Conservation (phyloP, 2,113 vertebrate species). For the Phocoena phocoena region DNA sequence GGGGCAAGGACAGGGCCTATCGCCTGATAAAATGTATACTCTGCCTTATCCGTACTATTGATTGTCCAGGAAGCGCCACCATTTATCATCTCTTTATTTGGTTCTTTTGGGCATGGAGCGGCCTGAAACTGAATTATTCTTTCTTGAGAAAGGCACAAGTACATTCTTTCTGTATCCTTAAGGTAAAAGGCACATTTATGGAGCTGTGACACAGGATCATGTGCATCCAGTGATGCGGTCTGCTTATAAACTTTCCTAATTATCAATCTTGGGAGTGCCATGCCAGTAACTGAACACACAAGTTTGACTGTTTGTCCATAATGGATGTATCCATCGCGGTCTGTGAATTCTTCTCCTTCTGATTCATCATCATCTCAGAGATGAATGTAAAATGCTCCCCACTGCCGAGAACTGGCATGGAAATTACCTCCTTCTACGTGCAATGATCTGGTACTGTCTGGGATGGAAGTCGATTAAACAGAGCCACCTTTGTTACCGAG, state of each 20-base stretch:
- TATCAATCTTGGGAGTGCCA: slow-evolving; percentile 98
- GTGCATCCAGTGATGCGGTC: slow-evolving; percentile 96
- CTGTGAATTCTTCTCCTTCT: slow-evolving; percentile 99
- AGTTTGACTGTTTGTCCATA: slow-evolving; percentile 99
- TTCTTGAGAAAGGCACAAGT: slow-evolving; percentile 99
- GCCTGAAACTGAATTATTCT: slow-evolving; percentile 99
- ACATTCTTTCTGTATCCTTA: slow-evolving; percentile 99
- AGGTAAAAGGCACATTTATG: slow-evolving; percentile 99
- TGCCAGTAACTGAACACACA: slow-evolving; percentile 98
- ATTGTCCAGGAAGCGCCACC: slow-evolving; percentile 99
- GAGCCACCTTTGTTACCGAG: slow-evolving; percentile 98
- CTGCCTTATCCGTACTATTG: slow-evolving; percentile 99
- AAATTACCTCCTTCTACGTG: slow-evolving; percentile 99
- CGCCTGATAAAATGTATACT: slow-evolving; percentile 99
- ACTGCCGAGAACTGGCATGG: slow-evolving; percentile 98
- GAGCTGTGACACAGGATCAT: slow-evolving; percentile 98
- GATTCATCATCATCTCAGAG: slow-evolving; percentile 99
- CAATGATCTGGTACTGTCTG: slow-evolving; percentile 98
- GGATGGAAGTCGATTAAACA: slow-evolving; percentile 98
- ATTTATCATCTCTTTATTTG: slow-evolving; percentile 99
- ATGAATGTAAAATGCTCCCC: slow-evolving; percentile 99
- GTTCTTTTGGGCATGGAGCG: slow-evolving; percentile 99
- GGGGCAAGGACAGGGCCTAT: slow-evolving; percentile 98
- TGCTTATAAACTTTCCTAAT: slow-evolving; percentile 99
- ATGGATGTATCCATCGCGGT: slow-evolving; percentile 98